These are phyloP conservation scores for Microcebus tavaratra DNA, from an alignment of 2,113 vertebrate genomes.

Conservation along the genomic window DNA sequence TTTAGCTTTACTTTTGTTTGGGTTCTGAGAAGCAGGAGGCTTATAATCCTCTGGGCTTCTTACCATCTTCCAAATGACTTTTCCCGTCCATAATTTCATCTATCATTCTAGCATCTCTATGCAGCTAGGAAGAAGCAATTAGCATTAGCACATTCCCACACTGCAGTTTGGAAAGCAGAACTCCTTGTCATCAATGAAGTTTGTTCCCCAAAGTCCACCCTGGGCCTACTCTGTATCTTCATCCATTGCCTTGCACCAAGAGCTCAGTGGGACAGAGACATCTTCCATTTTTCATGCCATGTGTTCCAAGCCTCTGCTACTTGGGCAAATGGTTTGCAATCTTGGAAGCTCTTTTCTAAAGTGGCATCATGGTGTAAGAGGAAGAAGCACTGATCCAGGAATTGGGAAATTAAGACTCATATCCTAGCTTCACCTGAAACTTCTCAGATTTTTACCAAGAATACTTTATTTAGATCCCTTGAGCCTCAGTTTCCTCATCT, in stretches of 20 bases:
- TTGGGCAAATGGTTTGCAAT: neutral
- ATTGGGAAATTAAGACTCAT: neutral
- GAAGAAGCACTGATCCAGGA: neutral
- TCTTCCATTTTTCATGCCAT: neutral
- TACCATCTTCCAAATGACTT: slow-evolving; percentile 28
- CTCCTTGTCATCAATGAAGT: neutral
- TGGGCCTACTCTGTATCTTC: neutral
- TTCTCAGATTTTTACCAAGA: neutral
- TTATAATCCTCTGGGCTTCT: slow-evolving; percentile 47
- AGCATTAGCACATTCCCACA: neutral
- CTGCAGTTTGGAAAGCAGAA: neutral
- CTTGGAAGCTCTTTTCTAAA: slow-evolving; percentile 34
- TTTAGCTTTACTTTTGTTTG: slow-evolving; percentile 72
- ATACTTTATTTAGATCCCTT: neutral
- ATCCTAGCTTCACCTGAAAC: slow-evolving; percentile 8
- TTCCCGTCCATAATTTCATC: slow-evolving; percentile 34
- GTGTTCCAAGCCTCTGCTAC: neutral
- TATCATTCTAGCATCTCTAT: neutral
- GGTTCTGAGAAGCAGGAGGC: slow-evolving; percentile 52
- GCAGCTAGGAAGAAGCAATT: neutral
- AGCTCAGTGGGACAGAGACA: neutral
- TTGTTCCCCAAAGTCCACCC: neutral
- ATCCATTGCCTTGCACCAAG: neutral
- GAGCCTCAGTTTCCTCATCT: neutral
- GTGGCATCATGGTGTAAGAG: neutral